phyloP scores from a whole-genome alignment of 2,797 vertebrate species.

The Dicrostonyx torquatus region DNA sequence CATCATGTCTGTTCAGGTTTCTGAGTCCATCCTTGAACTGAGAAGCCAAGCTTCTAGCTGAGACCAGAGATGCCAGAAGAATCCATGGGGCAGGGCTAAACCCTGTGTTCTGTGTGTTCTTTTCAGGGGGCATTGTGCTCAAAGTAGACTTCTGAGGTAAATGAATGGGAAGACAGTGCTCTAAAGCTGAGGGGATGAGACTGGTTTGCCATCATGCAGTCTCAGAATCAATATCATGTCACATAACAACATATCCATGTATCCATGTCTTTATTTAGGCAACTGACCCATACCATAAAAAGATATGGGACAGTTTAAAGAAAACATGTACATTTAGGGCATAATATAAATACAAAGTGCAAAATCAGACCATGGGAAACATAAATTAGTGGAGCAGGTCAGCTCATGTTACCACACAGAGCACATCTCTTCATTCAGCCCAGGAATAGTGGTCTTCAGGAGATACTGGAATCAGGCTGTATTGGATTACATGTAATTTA shows the following conservation, averaged over 20 bases:
- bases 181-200: background rate
- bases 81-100: background rate
- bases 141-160: background rate
- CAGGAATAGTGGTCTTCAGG: background rate
- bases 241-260: background rate
- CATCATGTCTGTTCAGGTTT: background rate
- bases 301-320: background rate
- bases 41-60: background rate
- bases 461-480: background rate
- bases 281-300: background rate
- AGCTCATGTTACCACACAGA: background rate
- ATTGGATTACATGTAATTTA: background rate
- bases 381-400: constrained; percentile 55
- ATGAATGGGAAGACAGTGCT: background rate
- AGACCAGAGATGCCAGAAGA: background rate
- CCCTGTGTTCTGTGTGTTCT: background rate
- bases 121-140: background rate
- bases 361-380: constrained; percentile 34
- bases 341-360: constrained; percentile 61
- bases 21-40: background rate
- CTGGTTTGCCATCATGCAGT: background rate
- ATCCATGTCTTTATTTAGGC: constrained; percentile 44
- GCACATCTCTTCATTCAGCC: fast-evolving
- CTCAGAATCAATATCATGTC: background rate
- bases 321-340: background rate